A percentile compares a stretch with the other conserved stretches of the same genome.
Evolutionary conservation across 1,140 invertebrate species (phyloP).

Genomic region (Dendrolimus kikuchii): DNA sequence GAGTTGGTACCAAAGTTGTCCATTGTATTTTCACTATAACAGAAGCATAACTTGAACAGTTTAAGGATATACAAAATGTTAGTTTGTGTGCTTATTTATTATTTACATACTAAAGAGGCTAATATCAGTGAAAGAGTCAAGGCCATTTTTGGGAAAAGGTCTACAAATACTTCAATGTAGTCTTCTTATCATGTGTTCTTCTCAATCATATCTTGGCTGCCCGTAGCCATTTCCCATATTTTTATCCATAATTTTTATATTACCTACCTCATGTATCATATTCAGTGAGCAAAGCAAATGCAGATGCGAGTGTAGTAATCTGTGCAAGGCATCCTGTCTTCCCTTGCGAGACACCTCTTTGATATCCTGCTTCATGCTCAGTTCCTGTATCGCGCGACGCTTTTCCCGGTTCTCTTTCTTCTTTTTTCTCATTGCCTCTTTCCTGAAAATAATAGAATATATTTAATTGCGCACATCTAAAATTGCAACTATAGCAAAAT

Average conservation of each 20-base stretch:
- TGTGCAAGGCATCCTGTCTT: slow-evolving; percentile 46
- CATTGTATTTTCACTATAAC: no score
- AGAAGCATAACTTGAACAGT: no score
- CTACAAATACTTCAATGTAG: no score
- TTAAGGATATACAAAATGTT: no score
- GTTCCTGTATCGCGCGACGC: slow-evolving; percentile 40
- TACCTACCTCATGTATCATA: slow-evolving; percentile 50
- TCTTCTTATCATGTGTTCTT: no score
- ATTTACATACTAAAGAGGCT: no score
- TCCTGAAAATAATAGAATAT: slow-evolving; percentile 21
- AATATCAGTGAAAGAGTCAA: no score
- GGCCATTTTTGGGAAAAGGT: no score
- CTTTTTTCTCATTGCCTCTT: slow-evolving; percentile 42
- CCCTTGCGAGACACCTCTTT: slow-evolving; percentile 32
- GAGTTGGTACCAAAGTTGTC: no score
- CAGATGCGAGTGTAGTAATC: slow-evolving; percentile 41
- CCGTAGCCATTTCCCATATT: no score
- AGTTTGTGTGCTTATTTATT: no score
- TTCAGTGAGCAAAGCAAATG: slow-evolving; percentile 49
- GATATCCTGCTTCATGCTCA: slow-evolving; percentile 53
- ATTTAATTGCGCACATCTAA: background rate
- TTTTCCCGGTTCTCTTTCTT: slow-evolving; percentile 47
- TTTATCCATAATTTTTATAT: background rate
- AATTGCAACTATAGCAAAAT: background rate
- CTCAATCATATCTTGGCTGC: no score